phyloP scores from a whole-genome alignment of 2,113 vertebrate genomes.

The Pachyramphus minor region DNA sequence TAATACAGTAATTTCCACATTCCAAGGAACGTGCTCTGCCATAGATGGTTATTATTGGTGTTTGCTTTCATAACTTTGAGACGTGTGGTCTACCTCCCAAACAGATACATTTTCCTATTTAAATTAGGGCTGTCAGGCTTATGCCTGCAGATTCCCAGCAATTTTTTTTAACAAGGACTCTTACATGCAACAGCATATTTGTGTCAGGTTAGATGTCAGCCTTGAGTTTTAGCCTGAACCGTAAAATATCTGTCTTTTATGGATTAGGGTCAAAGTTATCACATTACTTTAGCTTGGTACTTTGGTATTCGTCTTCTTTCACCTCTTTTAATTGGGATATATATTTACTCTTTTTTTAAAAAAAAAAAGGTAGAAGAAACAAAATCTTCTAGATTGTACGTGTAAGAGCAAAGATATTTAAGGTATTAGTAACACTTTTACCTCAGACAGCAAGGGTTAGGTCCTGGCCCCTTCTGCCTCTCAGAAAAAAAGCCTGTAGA shows the following conservation, averaged over 20 bases:
- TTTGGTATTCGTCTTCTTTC: slow-evolving; percentile 1
- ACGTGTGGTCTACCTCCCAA: slow-evolving; percentile 30
- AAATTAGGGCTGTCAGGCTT: slow-evolving; percentile 34
- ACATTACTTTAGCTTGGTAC: background rate
- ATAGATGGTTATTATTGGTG: slow-evolving; percentile 5
- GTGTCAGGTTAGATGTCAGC: slow-evolving; percentile 33
- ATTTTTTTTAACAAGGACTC: slow-evolving; percentile 10
- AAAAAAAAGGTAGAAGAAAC: background rate
- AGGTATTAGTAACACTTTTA: background rate
- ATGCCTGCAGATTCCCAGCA: slow-evolving; percentile 38
- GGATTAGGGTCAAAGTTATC: slow-evolving; percentile 49
- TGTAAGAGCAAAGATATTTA: background rate
- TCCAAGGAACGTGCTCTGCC: slow-evolving; percentile 39
- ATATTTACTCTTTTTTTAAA: background rate
- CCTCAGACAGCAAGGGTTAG: background rate
- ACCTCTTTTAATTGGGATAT: background rate
- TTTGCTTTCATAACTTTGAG: slow-evolving; percentile 59
- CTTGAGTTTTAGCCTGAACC: slow-evolving; percentile 40
- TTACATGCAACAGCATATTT: background rate
- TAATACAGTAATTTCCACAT: slow-evolving; percentile 57
- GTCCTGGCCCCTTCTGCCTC: background rate
- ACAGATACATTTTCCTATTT: slow-evolving; percentile 19
- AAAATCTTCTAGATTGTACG: background rate
- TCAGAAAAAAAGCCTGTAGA: background rate
- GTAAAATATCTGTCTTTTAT: slow-evolving; percentile 21